phyloP scores from a whole-genome alignment of 2,888 invertebrate genomes.

The Patella pellucida region DNA sequence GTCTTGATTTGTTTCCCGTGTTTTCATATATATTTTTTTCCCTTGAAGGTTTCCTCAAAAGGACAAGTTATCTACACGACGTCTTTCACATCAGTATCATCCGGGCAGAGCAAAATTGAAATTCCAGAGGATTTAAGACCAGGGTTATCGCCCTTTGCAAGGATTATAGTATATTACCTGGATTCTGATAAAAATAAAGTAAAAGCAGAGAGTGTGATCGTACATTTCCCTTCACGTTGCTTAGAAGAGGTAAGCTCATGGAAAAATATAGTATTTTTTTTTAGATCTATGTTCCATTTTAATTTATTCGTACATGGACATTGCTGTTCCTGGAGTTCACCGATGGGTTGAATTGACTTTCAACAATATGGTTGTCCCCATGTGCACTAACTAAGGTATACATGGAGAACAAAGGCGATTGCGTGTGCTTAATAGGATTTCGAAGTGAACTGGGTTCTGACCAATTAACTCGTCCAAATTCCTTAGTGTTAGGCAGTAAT shows the following conservation, averaged over 20 bases:
- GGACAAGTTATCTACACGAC: slow-evolving; percentile 24
- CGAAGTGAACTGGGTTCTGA: no score
- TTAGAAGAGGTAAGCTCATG: slow-evolving; percentile 34
- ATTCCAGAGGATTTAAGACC: slow-evolving; percentile 17
- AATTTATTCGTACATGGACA: no score
- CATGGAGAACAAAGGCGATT: no score
- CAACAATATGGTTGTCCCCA: no score
- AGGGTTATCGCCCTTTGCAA: slow-evolving; percentile 21
- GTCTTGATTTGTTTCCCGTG: no score
- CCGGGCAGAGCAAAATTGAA: slow-evolving; percentile 13
- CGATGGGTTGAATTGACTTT: no score
- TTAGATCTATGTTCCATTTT: background rate
- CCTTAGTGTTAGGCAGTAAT: no score
- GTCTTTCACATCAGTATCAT: background rate
- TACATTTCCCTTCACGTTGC: slow-evolving; percentile 35
- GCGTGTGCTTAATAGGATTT: no score
- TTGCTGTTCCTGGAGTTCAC: no score
- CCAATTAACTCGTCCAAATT: no score
- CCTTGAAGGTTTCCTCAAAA: slow-evolving; percentile 20
- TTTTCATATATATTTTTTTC: background rate
- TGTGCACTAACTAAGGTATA: no score
- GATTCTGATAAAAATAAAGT: slow-evolving; percentile 20
- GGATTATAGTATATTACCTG: slow-evolving; percentile 29
- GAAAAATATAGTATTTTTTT: no score
- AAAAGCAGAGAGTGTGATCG: slow-evolving; percentile 35